Evolutionary conservation across 2,888 invertebrate genomes (phyloP), one percentile per base, ranked within the genome.

Genomic region (Morpho achilles): DNA sequence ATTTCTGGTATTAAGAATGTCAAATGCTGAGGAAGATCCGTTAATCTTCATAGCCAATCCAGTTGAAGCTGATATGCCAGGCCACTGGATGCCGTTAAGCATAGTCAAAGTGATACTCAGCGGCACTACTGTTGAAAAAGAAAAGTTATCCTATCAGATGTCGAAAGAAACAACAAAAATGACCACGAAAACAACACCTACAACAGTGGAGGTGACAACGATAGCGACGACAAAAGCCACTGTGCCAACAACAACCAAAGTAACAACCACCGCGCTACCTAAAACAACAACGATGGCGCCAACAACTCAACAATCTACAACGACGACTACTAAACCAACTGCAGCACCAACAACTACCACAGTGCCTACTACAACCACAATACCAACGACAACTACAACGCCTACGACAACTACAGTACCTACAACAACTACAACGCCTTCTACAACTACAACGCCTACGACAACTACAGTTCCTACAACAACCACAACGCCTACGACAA

Each of bases 41-140:
- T 59, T 76, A 16, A 56, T 82, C 2, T 84, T 76, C 58, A 77
- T 84, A 10, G 80, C 77, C 0, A 84, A 84, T 51, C 84, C 84
- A 0, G 70, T 84, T 1, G 84, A 84, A 66, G 74, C 83, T 0
- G 67, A 77, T 3, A 72, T 83, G 76, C 84, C 84, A 0, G 79
- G 83, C 0, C 84, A 84, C 54, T 84, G 84, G 82, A 68, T 84
- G 43, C 84, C 84, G 0, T 56, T 76, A 3, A 83, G 82, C 61
- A 69, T 84, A 4, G 60, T 83, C 6, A 84, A 82, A 64, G 63
- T 68, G 1, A 76, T 76, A n/a, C 64, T 79, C 3, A 69, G 66
- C 40, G 71, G 72, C 3, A 64, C 68, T 7, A 62, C 57, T 8
- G 32, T 52, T 8, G 40, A 46, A 50, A 10, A 50, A n/a, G 56